These are phyloP conservation scores for Aphelenchoides besseyi DNA, from an alignment of 1,140 invertebrate genomes.

Conservation along the genomic window DNA sequence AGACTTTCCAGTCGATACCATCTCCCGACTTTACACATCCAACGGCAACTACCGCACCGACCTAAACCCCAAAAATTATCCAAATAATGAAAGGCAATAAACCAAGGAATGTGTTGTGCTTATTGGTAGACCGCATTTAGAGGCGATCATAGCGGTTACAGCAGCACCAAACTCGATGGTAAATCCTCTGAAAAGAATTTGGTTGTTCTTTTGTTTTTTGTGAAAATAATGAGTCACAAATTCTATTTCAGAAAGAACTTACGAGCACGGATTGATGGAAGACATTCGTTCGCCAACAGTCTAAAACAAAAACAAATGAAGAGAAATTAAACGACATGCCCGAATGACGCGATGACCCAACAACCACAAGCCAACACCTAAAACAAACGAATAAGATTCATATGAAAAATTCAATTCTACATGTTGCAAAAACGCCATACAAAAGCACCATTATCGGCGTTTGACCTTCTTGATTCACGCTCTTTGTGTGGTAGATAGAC, in stretches of 20 bases:
- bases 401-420: no score
- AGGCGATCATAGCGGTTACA: conserved; percentile 82
- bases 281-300: conserved; percentile 39
- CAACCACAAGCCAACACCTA: conserved; percentile 87
- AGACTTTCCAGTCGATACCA: conserved; percentile 49
- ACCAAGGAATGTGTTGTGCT: conserved; percentile 98
- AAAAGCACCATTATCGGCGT: conserved; percentile 24
- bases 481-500: conserved; percentile 70
- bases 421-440: conserved; percentile 72
- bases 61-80: conserved; percentile 4
- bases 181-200: conserved; percentile 46
- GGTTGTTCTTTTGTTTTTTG: not conserved
- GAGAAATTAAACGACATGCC: conserved; percentile 84
- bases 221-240: not conserved
- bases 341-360: conserved; percentile 89
- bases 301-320: not conserved
- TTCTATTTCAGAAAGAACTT: not conserved
- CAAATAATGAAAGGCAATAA: not conserved
- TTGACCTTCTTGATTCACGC: conserved; percentile 65
- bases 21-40: conserved; percentile 34
- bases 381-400: no score
- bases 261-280: conserved; percentile 48
- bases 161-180: conserved; percentile 59
- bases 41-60: conserved; percentile 33
- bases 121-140: conserved; percentile 88